phyloP scores from a whole-genome alignment of 2,888 invertebrate species.

The Formica aserva region DNA sequence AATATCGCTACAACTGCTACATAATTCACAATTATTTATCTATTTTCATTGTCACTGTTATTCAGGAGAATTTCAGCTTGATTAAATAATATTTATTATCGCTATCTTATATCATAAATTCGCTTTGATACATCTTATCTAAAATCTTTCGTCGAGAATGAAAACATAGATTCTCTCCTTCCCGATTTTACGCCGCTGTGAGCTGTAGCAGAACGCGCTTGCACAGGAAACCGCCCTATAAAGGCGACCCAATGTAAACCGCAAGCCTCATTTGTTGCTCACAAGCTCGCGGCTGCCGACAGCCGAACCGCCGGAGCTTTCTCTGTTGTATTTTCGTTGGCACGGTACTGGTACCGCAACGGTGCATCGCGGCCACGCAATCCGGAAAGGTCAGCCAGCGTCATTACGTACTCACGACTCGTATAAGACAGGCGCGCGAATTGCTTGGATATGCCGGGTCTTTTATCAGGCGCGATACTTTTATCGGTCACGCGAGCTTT shows the following conservation, averaged over 20 bases:
- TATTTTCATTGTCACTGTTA: background rate
- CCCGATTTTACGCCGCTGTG: slow-evolving; percentile 21
- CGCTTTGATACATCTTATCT: background rate
- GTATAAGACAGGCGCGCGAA: slow-evolving; percentile 22
- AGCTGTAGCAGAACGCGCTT: slow-evolving; percentile 12
- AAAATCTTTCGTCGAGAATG: background rate
- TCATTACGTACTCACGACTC: slow-evolving; percentile 17
- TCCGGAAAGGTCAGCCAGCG: slow-evolving; percentile 61
- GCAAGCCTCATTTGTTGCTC: slow-evolving; percentile 66
- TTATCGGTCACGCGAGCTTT: slow-evolving; percentile 22
- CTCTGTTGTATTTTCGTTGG: slow-evolving; percentile 65
- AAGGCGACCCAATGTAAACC: slow-evolving; percentile 61
- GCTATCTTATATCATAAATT: background rate
- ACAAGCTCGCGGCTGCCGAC: slow-evolving; percentile 51
- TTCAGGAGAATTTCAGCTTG: background rate
- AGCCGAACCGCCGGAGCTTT: slow-evolving; percentile 19
- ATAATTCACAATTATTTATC: background rate
- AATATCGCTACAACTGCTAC: background rate
- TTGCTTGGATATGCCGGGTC: background rate
- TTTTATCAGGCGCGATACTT: slow-evolving; percentile 8
- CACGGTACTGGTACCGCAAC: slow-evolving; percentile 35
- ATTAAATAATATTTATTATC: background rate
- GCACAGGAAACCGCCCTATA: slow-evolving; percentile 49
- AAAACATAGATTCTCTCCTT: slow-evolving; percentile 1
- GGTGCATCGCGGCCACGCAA: slow-evolving; percentile 56